Evolutionary conservation across 2,888 invertebrate species (phyloP), one percentile per base, ranked within the genome.

Genomic region (Perdita meconis): DNA sequence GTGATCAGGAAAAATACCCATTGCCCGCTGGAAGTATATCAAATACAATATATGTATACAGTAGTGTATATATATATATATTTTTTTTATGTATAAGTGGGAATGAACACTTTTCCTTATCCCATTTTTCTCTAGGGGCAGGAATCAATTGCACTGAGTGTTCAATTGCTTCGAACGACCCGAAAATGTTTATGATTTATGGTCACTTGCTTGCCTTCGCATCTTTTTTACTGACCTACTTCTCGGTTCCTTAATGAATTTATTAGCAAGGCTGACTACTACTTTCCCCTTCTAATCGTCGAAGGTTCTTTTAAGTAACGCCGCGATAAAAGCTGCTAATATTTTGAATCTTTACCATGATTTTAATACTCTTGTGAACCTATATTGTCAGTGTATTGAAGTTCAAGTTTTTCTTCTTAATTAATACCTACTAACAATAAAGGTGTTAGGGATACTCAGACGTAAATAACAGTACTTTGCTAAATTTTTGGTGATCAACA

Each of bases 181-280:
- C 0, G 22, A 60, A n/a, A n/a, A 24, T 61, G 38, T 80, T 57
- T 70, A 76, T 70, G 53, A 80, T 74, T 50, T 59, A 73, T 70
- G 40, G 40, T 36, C 19, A n/a, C 16, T 56, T 47, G 47, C n/a
- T 24, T 4, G 16, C 22, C 0, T 57, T 66, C 47, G 16, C 57
- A 36, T 63, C 38, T 26, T 36, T 16, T 59, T 71, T 47, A 24
- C 22, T 74, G 82, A 74, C 74, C 73, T 40, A 82, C 63, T 65
- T 80, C 22, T 50, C 19, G 19, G 40, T 47, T 66, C 50, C 42
- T 64, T 50, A 71, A 79, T 65, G 60, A 76, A 74, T 69, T 82
- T 60, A 64, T 76, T 66, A 66, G 36, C 78, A 69, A 78, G 71
- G 70, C 36, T 69, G 26, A 19, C 44, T 40, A 10, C 53, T n/a